Base-by-base conservation (phyloP, 2,113 vertebrate species). In the Daphoenositta chrysoptera region DNA sequence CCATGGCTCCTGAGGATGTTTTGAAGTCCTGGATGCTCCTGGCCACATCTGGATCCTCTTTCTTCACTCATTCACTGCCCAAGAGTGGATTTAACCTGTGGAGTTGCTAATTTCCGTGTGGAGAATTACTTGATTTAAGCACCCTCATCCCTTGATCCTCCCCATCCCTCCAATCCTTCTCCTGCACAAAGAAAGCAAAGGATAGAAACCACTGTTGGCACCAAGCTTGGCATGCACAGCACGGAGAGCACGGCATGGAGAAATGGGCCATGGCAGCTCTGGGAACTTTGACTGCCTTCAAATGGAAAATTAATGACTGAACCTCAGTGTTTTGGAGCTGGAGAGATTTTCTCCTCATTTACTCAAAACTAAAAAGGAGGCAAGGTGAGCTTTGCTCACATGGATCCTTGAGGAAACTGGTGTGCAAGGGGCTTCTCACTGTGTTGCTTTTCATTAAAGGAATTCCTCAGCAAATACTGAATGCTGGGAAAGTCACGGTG, bases 171-270 rank as follows among this genome's bases (percentile, higher is more conserved):
- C 65, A 73, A 13, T 61, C 35, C 18, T 82, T 35, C 35, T 45
- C 27, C 53, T 9, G 10, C 23, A 47, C 45, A 86, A 77, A 39
- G 39, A 22, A 72, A 81, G n/a, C 2, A 4, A 40, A 16, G 11
- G 27, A 39, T 93, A n/a, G 31, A 66, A 73, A 69, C 31, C 31
- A 20, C 45, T 7, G 30, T 19, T 70, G 93, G 58, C 84, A 80
- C 27, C 9, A 2, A 44, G 48, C 54, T 64, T 48, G 48, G 27
- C 47, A 61, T 26, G 39, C 51, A 27, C 11, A 4, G 47, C 48
- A 48, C 0, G 0, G 50, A 24, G 10, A 6, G 47, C 26, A 12
- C 1, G 0, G 37, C 28, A 19, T 11, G 2, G 58, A 60, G 27
- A 64, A n/a, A 37, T 1, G 33, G n/a, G 42, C 33, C 50, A 13